Conservation (phyloP, 1,140 invertebrate genomes). For the Thaumatotibia leucotreta region DNA sequence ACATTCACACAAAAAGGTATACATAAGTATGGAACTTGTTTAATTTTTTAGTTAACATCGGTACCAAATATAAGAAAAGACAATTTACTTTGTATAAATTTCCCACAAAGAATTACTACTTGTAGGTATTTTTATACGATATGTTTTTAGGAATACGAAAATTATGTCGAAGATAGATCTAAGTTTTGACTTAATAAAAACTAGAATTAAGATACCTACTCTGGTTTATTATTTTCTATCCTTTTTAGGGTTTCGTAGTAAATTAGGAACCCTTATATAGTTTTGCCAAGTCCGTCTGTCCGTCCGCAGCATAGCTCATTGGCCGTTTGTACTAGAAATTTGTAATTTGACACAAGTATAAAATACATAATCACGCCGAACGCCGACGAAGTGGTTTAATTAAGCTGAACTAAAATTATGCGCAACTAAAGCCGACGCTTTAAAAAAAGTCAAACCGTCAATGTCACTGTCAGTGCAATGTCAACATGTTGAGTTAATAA, state of each 20-base stretch:
- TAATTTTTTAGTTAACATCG: background rate
- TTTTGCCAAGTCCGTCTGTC: too few relatives aligned
- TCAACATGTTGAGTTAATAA: background rate
- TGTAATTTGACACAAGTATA: too few relatives aligned
- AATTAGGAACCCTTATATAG: too few relatives aligned
- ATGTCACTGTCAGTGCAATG: background rate
- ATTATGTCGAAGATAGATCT: background rate
- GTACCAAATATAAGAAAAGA: background rate
- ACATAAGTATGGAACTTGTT: too few relatives aligned
- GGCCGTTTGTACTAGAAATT: too few relatives aligned
- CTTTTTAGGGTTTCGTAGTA: too few relatives aligned
- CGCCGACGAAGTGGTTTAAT: too few relatives aligned
- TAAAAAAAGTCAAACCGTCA: background rate
- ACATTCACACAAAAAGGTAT: too few relatives aligned
- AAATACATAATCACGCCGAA: too few relatives aligned
- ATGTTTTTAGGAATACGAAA: background rate
- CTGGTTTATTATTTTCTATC: background rate
- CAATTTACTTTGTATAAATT: too few relatives aligned
- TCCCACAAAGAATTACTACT: background rate
- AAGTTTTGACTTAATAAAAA: background rate
- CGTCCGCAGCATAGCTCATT: too few relatives aligned
- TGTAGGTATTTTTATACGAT: background rate
- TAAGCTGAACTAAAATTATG: background rate
- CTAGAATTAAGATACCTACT: background rate
- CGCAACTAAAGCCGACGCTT: background rate